Evolutionary conservation across 2,797 vertebrate genomes (phyloP), one percentile per base, ranked within the genome.

Genomic region (Nyctalus aviator): DNA sequence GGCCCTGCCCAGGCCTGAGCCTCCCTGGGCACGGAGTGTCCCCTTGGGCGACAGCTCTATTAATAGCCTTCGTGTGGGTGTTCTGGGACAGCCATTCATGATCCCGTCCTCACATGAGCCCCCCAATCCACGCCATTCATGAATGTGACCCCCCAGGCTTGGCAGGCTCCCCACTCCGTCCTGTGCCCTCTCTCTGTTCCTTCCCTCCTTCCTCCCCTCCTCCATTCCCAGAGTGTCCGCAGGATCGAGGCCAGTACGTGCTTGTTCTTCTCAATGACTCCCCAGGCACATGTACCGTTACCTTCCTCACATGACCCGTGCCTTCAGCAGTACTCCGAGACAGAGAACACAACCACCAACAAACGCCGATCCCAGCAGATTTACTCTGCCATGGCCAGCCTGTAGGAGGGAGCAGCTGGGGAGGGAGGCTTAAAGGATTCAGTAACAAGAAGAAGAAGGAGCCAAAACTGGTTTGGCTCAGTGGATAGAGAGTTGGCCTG

Each of bases 11-110:
- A 71, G 4, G 57, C 23, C 8, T 37, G 30, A 71, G 75, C 53
- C 23, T 90, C 53, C 59, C 85, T 3, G 5, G n/a, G 94, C 84
- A 96, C 95, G 72, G n/a, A 3, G 77, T n/a, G 91, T 96, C 81
- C 94, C 82, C 50, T 92, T 10, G 44, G 9, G 7, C 5, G 64
- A 44, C 8, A 6, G 59, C 59, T 94, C 95, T 97, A 91, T 96
- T 92, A 94, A 96, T 96, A 96, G 10, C 76, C 32, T 44, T 91
- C 94, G 50, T 21, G 82, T 17, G 90, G 46, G 81, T 1, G 0
- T 66, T 76, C 48, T 2, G 13, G 71, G 66, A 12, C 0, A 0
- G 73, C 69, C 96, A 92, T 89, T 95, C 96, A 90, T 77, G 83
- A 37, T 23, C 57, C 27, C 0, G 4, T 23, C 25, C 68, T 81